These are phyloP conservation scores for Gonatopus flavifemur DNA, from an alignment of 1,140 invertebrate genomes.

Conservation along the genomic window DNA sequence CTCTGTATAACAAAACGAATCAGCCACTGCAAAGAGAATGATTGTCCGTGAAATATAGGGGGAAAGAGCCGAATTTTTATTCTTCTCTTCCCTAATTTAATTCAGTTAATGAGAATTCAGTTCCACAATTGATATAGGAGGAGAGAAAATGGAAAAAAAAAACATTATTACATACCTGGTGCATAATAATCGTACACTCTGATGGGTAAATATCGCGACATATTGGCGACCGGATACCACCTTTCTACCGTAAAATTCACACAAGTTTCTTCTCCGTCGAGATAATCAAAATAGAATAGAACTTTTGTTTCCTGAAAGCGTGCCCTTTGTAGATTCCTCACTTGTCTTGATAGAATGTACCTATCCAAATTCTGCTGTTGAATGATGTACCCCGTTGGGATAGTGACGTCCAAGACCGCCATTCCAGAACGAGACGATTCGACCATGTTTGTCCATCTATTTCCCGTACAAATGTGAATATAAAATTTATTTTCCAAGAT, in stretches of 20 bases:
- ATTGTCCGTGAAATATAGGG: too few relatives aligned
- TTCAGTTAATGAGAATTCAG: too few relatives aligned
- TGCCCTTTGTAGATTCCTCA: conserved; percentile 81
- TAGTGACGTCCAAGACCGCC: conserved; percentile 86
- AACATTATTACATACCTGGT: conserved; percentile 69
- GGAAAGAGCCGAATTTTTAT: too few relatives aligned
- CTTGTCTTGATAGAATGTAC: conserved; percentile 75
- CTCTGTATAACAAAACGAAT: too few relatives aligned
- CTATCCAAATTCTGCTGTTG: conserved; percentile 86
- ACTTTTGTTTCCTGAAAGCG: conserved; percentile 81
- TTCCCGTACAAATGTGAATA: too few relatives aligned
- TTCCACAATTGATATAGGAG: too few relatives aligned
- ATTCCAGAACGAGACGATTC: conserved; percentile 86
- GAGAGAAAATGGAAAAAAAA: not conserved
- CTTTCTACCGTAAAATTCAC: conserved; percentile 90
- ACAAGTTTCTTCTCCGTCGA: conserved; percentile 82
- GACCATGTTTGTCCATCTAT: conserved; percentile 76
- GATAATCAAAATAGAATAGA: conserved; percentile 92
- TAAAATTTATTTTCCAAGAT: not conserved
- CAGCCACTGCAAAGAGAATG: too few relatives aligned
- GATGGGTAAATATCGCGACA: conserved; percentile 88
- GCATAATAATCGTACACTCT: conserved; percentile 96
- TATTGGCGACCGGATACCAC: conserved; percentile 95
- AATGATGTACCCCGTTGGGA: conserved; percentile 93
- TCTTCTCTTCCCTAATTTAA: too few relatives aligned